Evolutionary conservation across 2,797 vertebrate species (phyloP).

Genomic region (Onychomys arenicola): DNA sequence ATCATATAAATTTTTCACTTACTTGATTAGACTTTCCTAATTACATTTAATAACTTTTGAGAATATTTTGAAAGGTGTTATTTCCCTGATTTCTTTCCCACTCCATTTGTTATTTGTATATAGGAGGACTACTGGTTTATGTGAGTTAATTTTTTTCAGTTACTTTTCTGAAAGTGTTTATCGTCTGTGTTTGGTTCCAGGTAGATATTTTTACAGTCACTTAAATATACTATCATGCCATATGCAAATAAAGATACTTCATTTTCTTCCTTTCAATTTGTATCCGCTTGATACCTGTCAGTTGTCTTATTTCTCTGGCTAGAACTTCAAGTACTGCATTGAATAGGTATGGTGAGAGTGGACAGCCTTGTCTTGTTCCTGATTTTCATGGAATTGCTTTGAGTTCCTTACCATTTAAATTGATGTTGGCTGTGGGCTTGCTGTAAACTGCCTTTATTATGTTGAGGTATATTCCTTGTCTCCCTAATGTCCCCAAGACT

Average conservation of each 20-base stretch:
- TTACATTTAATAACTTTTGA: neutral
- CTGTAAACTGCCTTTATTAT: neutral
- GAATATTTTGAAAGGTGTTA: neutral
- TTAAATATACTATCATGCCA: no score
- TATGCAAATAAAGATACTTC: no score
- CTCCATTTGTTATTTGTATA: neutral
- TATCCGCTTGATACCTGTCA: no score
- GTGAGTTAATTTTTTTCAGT: neutral
- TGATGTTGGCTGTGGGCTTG: neutral
- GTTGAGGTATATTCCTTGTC: neutral
- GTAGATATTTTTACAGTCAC: no score
- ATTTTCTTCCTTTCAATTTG: no score
- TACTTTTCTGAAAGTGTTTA: no score
- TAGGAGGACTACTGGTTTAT: neutral
- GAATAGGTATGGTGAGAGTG: no score
- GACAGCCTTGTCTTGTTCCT: neutral
- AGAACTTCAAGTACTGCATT: no score
- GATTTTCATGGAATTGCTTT: neutral
- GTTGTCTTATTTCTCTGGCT: no score
- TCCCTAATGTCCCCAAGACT: neutral
- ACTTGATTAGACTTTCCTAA: neutral
- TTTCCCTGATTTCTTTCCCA: neutral
- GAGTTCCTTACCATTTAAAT: neutral
- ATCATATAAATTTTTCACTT: neutral
- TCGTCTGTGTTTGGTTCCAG: no score